These are phyloP conservation scores for Phalacrocorax aristotelis DNA, from an alignment of 2,113 vertebrate species.

Conservation along the genomic window DNA sequence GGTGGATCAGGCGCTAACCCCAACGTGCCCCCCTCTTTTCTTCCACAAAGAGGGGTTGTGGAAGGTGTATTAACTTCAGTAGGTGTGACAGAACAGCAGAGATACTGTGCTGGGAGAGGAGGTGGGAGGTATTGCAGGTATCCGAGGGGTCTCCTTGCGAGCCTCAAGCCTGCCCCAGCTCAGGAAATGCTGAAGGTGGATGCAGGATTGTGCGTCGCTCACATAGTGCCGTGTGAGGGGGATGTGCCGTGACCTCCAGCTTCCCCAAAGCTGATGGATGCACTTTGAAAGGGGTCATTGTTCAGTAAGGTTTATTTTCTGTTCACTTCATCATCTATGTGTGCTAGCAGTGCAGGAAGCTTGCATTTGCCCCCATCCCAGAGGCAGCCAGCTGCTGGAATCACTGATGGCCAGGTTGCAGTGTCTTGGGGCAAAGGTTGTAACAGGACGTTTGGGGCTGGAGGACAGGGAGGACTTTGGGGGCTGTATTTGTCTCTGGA, in stretches of 20 bases:
- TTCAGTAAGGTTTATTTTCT: not conserved
- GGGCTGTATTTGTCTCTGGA: not conserved
- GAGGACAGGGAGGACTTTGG: not conserved
- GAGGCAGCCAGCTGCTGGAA: not conserved
- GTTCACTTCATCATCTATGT: rapidly evolving
- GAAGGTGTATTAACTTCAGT: not conserved
- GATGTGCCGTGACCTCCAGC: not conserved
- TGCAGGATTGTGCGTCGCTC: rapidly evolving
- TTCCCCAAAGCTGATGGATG: not conserved
- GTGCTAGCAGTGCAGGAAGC: not conserved
- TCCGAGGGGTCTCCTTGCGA: rapidly evolving
- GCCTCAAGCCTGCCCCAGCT: not conserved
- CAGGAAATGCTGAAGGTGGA: not conserved
- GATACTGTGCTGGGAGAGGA: not conserved
- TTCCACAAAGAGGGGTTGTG: not conserved
- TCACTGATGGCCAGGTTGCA: not conserved
- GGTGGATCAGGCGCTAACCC: not conserved
- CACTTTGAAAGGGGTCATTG: not conserved
- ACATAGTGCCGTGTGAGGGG: not conserved
- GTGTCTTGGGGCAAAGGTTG: not conserved
- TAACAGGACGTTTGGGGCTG: rapidly evolving
- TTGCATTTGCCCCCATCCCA: not conserved
- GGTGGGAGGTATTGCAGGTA: not conserved
- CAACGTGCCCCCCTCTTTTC: too few relatives aligned
- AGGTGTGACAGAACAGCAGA: not conserved